Evolutionary conservation across 2,797 vertebrate species (phyloP).

Genomic region (Okamejei kenojei): DNA sequence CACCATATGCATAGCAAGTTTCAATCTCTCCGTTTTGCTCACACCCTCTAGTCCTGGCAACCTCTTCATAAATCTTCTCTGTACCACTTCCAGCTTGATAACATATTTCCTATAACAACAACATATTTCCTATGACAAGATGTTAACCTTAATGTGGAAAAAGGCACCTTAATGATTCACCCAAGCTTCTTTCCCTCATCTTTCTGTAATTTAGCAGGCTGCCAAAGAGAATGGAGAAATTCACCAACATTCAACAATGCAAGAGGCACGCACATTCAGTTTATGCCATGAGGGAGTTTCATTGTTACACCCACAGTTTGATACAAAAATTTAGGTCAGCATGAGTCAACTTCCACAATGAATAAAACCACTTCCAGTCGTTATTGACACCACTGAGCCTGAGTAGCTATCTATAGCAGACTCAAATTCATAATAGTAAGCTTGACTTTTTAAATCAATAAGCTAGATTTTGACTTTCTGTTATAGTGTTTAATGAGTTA

Average conservation of each 20-base stretch:
- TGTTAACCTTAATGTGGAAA: slow-evolving; percentile 28
- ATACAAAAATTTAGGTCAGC: neutral
- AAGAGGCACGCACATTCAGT: neutral
- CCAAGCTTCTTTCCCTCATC: neutral
- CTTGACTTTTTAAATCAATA: neutral
- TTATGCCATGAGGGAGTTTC: neutral
- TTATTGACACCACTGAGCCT: neutral
- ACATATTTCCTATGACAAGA: too few relatives aligned
- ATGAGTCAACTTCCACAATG: neutral
- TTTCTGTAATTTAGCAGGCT: neutral
- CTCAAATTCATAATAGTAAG: neutral
- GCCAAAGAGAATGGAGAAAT: neutral
- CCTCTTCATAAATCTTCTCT: too few relatives aligned
- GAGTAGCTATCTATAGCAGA: neutral
- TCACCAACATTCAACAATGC: neutral
- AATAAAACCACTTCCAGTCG: neutral
- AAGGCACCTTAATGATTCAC: neutral
- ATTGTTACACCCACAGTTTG: neutral
- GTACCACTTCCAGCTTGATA: too few relatives aligned
- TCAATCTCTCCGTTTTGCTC: too few relatives aligned
- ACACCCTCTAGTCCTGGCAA: too few relatives aligned
- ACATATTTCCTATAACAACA: too few relatives aligned
- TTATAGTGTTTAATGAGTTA: neutral
- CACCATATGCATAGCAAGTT: too few relatives aligned
- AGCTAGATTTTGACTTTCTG: neutral